Evolutionary conservation across 2,113 vertebrate genomes (phyloP), one percentile per base, ranked within the genome.

Genomic region (Gnathonemus longibarbis): DNA sequence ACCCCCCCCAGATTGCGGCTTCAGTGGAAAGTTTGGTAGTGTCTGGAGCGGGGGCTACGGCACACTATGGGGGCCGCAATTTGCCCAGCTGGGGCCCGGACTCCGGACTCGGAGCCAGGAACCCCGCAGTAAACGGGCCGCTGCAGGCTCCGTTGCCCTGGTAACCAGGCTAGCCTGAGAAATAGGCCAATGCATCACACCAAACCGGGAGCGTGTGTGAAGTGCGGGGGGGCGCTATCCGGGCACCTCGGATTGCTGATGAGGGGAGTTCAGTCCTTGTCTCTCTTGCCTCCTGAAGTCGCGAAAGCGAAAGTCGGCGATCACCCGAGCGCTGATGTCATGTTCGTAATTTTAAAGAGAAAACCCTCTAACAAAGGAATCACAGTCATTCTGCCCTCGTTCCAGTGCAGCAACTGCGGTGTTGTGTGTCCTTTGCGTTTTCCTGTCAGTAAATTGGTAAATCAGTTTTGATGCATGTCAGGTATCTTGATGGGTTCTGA

Each of bases 91-190:
- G 24, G 7, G 24, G 58, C 24, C 58, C 9, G 42, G 17, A 9
- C 42, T 19, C 31, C 13, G 15, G 27, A 77, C 74, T 3, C 1
- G 2, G 45, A 8, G 39, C 39, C 19, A 84, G 31, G 77, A 84
- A 21, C 13, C 1, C 7, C 3, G 3, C 42, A 6, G 42, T 84
- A 84, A 84, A 84, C 42, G 1, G 39, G 45, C 21, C 24, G 15
- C 21, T 10, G 35, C 39, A 24, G 35, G 24, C 5, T 48, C 46
- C 7, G 83, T 84, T 48, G 83, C 83, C 24, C 21, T 84, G 39
- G 83, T 84, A 84, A 84, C 83, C 83, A 84, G 83, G 83, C 8
- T n/a, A 48, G 39, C 83, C 21, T 84, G 39, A 84, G 42, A 84
- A 84, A n/a, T 45, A 48, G 83, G 83, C 19, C 46, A 24, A 19